Base-by-base conservation (phyloP, 2,113 vertebrate species). In the Triplophysa tibetana region DNA sequence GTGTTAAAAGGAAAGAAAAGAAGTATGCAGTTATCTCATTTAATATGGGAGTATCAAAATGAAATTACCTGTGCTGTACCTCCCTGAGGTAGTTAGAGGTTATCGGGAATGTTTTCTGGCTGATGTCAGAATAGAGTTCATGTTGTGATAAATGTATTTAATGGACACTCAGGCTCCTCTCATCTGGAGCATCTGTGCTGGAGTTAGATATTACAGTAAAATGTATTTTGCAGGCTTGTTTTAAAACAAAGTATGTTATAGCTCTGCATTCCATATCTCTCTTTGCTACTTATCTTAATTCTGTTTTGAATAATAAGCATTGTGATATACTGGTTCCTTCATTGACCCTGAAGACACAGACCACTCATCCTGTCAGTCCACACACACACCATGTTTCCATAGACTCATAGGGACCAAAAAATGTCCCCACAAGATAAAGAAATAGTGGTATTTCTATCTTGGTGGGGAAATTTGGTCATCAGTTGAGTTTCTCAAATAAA, bases 91-190 rank as follows among this genome's bases (percentile, higher is more conserved):
- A 43, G 54, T 73, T 33, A 0, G 10, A 54, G 16, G 17, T 70
- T 70, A 56, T 70, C n/a, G 11, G 54, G 69, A 11, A 70, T 70
- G 50, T 19, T 2, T 45, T 69, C 41, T 29, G 19, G 50, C n/a
- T 67, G 48, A 54, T 54, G 43, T 67, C 61, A 52, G 50, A 52
- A 16, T 23, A 26, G 23, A 2, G 17, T 76, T 16, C 17, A 21
- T 24, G 48, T 45, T 33, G 26, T 52, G 16, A 66, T 38, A 66
- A 54, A 66, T 77, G 48, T 66, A 52, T 77, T 52, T 50, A 65
- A 65, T 65, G 19, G 75, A 65, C 26, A 65, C 21, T 66, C 54
- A 24, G 70, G 54, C 54, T 73, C 54, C 19, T 24, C 54, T 73
- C 2, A 12, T 73, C 70, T 58, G 29, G 54, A 73, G 19, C 12